Evolutionary conservation across 2,113 vertebrate species (phyloP), one percentile per base, ranked within the genome.

Genomic region (Pseudopodoces humilis): DNA sequence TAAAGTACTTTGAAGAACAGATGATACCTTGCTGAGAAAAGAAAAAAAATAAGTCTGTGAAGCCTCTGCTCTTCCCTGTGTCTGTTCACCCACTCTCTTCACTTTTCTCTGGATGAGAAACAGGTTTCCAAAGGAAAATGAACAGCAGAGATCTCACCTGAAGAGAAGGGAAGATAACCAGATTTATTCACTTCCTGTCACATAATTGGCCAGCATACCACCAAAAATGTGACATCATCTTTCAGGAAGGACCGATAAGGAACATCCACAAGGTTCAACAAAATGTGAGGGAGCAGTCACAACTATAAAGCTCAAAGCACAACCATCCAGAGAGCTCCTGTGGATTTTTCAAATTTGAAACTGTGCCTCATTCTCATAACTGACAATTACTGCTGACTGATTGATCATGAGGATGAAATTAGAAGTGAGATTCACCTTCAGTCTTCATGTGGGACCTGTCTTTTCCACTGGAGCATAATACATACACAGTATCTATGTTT

Each of bases 21-120:
- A 91, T 84, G 92, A 89, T 79, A 87, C 84, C 90, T 94, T 87
- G 22, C 74, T 93, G 49, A 79, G 92, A 91, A 82, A 81, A 88
- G 39, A 50, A 78, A 39, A 92, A 92, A 91, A 64, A 18, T 0
- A 78, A 52, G 35, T 43, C 93, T 91, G 35, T 75, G 87, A 92
- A 82, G 77, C 69, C 52, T 78, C 81, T 91, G 78, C 27, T 82
- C 44, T 68, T 91, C 33, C 44, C 31, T 56, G 11, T 63, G n/a
- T 81, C 58, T 85, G 15, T 84, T 94, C 56, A 89, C 44, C 24
- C 49, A 52, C 39, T 56, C 27, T 59, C 43, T 77, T 68, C 30
- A 31, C 35, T 89, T 68, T 78, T 82, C 56, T 94, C 49, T 76
- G 31, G 30, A 52, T 87, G 19, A 89, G 39, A 84, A 94, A 47